Evolutionary conservation across 1,140 invertebrate genomes (phyloP), one percentile per base, ranked within the genome.

Genomic region (Chironomus tepperi): DNA sequence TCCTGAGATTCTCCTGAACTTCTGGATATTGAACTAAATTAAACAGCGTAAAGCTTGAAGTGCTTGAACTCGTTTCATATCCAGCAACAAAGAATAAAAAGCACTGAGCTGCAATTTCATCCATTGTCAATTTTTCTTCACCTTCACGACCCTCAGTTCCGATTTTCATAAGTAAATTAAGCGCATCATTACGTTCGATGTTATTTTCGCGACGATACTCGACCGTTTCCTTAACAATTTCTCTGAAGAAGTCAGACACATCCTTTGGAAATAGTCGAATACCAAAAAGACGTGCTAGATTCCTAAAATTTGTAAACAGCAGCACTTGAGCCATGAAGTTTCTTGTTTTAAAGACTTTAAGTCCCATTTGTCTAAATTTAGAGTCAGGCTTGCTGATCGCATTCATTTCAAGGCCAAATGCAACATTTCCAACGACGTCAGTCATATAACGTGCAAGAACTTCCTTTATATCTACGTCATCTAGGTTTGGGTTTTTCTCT

Each of bases 151-250:
- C 85, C 74, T 83, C 86, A 78, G 84, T 82, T 76, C 84, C 86
- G 65, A 89, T 77, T 19, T 89, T 84, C 10, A 89, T 84, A 43
- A 89, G 78, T 0, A 87, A 79, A 77, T 89, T 86, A 78, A 89
- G 82, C 75, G 88, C 88, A 78, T 89, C 88, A 75, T 87, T 83
- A 43, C 87, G 82, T 18, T 80, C 82, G 43, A 83, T 78, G 34
- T 77, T 79, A 75, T 84, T 78, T 47, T 80, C 81, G 74, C 85
- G 78, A 0, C 88, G 80, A 76, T 87, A 83, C 8, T 80, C 80
- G 16, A 88, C 83, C 65, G 86, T 86, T 76, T 87, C 83, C 70
- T 83, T 82, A 1, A 88, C 85, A 21, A 86, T 79, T 72, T 84
- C 79, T 73, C 80, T 84, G 77, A 88, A 87, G 76, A 88, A 89